A percentile compares a stretch with the other conserved stretches of the same genome.
Conservation (phyloP, 2,113 vertebrate genomes). For the Chamaetylas fuelleborni region DNA sequence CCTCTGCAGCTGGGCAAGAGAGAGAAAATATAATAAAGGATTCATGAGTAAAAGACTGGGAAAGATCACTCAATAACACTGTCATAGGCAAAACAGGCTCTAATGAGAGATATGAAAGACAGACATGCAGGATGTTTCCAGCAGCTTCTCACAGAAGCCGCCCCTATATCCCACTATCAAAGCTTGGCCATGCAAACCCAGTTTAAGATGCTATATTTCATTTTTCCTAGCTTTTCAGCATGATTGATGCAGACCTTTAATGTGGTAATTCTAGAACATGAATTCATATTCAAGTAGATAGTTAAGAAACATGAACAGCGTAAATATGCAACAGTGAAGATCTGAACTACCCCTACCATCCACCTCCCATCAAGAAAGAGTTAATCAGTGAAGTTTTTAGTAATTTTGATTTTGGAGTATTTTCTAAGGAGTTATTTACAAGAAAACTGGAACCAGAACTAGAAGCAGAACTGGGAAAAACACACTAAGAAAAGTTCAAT, state of each 20-base stretch:
- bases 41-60: not conserved
- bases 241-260: constrained; percentile 50
- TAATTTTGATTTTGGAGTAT: not conserved
- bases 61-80: not conserved
- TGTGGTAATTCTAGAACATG: constrained; percentile 41
- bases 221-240: constrained; percentile 59
- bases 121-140: not conserved
- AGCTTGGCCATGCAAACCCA: not conserved
- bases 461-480: not conserved
- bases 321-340: not conserved
- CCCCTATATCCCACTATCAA: accelerated
- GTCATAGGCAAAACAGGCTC: not conserved
- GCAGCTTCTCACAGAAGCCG: not conserved
- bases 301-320: constrained; percentile 37
- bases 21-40: not conserved
- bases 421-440: not conserved
- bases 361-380: not conserved
- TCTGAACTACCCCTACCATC: not conserved
- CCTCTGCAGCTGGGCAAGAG: not conserved
- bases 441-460: not conserved
- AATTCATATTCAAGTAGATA: constrained; percentile 48
- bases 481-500: not conserved
- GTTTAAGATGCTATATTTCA: not conserved
- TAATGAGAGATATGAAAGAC: not conserved
- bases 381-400: not conserved